phyloP scores from a whole-genome alignment of 1,140 invertebrate genomes.

The Drosophila pectinifera region DNA sequence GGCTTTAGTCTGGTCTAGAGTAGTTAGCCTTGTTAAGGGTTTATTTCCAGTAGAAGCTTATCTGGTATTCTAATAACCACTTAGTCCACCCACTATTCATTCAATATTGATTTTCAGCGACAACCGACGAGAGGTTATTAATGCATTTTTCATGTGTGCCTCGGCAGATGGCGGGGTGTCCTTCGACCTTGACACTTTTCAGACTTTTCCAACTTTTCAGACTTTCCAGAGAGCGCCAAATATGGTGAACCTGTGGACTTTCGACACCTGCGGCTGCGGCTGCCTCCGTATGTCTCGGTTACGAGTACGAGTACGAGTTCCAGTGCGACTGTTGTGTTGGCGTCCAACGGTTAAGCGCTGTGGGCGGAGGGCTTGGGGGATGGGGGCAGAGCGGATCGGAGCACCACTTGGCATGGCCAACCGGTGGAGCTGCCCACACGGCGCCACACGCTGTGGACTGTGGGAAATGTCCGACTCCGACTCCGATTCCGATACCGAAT shows the following conservation, averaged over 20 bases:
- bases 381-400: conserved; percentile 5
- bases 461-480: conserved; percentile 16
- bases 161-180: conserved; percentile 27
- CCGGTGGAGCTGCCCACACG: conserved; percentile 19
- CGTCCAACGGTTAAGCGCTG: conserved; percentile 20
- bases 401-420: conserved; percentile 24
- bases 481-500: not conserved
- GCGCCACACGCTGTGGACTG: conserved; percentile 8
- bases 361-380: not conserved
- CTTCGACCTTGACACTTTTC: conserved; percentile 4
- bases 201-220: not conserved
- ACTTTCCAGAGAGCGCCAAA: not conserved
- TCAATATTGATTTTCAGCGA: conserved; percentile 41
- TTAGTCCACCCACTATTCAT: conserved; percentile 12
- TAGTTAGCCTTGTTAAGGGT: no score
- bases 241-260: conserved; percentile 5
- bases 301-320: not conserved
- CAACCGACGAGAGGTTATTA: conserved; percentile 20
- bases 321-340: conserved; percentile 18
- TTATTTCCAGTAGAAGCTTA: no score
- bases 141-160: conserved; percentile 54
- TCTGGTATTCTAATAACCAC: no score
- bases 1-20: not conserved
- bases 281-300: not conserved
- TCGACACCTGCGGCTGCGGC: conserved; percentile 16